Base-by-base conservation (phyloP, 1,140 invertebrate genomes). In the Cydia splendana region DNA sequence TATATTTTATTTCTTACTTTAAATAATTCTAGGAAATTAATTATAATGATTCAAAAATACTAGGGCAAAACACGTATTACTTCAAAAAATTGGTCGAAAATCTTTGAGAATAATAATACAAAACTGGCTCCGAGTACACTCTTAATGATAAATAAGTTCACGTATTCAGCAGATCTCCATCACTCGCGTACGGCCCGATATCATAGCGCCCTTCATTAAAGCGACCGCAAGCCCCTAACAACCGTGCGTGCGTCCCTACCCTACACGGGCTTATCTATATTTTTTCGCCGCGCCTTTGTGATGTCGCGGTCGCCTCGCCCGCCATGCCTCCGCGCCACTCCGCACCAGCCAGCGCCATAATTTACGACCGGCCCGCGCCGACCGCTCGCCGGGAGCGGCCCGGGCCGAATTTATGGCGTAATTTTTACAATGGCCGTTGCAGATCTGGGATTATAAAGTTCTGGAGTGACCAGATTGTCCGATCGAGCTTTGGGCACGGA, bases 231-330 rank as follows among this genome's bases (percentile, higher is more conserved):
- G 15, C 12, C 48, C 48, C 48, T 51, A 51, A 51, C 48, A 51
- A 53, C 51, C 51, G 51, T 53, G 45, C 73, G 73, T 45, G 73
- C 48, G n/a, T 45, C 18, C 38, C 42, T 34, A 18, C 65, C 65
- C 15, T 13, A 18, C 69, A 34, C 45, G 48, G 20, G 75, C 78
- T 80, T 80, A 83, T 82, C 83, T 83, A 87, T 88, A 87, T 85
- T 87, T 88, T 89, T 89, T 85, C 85, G 82, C 81, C 85, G 81
- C 85, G 87, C 87, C 87, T 88, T 87, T 90, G 86, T 88, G 85
- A 85, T 85, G 86, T 86, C 86, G 85, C 85, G 78, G 77, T 79
- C 84, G 83, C 77, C 79, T 80, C 80, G 78, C 77, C 75, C 76
- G 65, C 76, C 75, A 75, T 77, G 74, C 78, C 74, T 51, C 51